phyloP scores from a whole-genome alignment of 1,140 invertebrate genomes.

The Cecropterus lyciades region DNA sequence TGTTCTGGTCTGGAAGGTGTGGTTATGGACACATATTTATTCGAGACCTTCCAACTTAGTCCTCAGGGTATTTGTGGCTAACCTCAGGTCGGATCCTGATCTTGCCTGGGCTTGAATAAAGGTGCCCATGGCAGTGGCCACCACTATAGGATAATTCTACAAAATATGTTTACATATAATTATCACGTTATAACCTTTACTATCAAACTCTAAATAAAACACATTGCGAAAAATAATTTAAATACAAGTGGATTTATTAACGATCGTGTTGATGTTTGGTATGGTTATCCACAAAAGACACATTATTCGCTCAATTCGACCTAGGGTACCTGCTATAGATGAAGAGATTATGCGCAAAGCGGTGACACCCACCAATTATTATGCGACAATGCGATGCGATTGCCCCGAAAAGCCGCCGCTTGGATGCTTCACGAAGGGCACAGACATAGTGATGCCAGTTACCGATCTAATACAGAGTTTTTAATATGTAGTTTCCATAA shows the following conservation, averaged over 20 bases:
- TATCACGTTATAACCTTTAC: no score
- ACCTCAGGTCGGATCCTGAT: no score
- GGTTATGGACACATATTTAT: no score
- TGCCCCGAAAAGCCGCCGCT: constrained; percentile 1
- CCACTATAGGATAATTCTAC: no score
- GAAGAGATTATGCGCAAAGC: constrained; percentile 3
- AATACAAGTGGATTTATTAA: background rate
- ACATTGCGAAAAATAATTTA: background rate
- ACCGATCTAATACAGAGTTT: background rate
- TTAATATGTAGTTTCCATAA: no score
- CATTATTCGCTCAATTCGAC: background rate
- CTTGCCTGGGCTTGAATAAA: no score
- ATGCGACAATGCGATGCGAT: background rate
- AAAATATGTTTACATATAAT: no score
- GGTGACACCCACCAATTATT: constrained; percentile 2
- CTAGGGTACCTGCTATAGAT: constrained; percentile 1
- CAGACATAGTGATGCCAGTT: background rate
- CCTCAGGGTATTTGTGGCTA: no score
- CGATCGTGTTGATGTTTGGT: background rate
- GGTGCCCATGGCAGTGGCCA: no score
- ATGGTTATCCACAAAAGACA: background rate
- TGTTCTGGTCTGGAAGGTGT: no score
- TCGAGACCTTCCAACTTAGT: no score
- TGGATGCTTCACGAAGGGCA: background rate
- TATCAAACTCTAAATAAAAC: background rate